Percentiles rank a stretch among this genome's conserved stretches.
Conservation (phyloP, 2,888 invertebrate genomes). For the Noctua janthe region DNA sequence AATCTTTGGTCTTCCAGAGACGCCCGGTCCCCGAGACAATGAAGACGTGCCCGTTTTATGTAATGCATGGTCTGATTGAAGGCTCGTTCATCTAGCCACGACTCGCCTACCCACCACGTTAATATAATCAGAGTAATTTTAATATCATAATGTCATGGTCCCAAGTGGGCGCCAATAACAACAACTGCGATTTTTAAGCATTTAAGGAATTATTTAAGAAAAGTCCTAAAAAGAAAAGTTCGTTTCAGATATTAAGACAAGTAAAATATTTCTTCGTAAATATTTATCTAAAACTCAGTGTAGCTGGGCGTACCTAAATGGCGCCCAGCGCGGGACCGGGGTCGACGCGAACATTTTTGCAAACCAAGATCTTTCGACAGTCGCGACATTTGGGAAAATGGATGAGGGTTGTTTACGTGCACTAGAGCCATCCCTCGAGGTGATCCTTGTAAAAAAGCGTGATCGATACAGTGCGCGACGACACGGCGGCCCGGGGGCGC, state of each 20-base stretch:
- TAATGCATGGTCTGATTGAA: constrained; percentile 59
- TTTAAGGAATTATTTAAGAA: neutral
- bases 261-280: constrained; percentile 16
- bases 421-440: constrained; percentile 78
- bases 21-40: constrained; percentile 59
- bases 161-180: constrained; percentile 56
- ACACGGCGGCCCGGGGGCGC: constrained; percentile 83
- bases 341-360: constrained; percentile 69
- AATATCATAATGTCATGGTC: constrained; percentile 9
- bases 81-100: constrained; percentile 36
- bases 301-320: constrained; percentile 65
- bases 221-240: neutral
- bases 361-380: constrained; percentile 75
- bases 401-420: constrained; percentile 84
- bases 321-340: constrained; percentile 72
- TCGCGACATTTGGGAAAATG: constrained; percentile 75
- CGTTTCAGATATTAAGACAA: neutral
- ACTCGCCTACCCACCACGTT: constrained; percentile 23
- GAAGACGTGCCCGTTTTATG: constrained; percentile 62
- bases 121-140: constrained; percentile 26
- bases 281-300: constrained; percentile 46
- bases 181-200: neutral
- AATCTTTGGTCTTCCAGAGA: constrained; percentile 50
- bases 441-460: constrained; percentile 78
- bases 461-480: constrained; percentile 85